Conservation (phyloP, 2,113 vertebrate genomes). For the Sturnus vulgaris region DNA sequence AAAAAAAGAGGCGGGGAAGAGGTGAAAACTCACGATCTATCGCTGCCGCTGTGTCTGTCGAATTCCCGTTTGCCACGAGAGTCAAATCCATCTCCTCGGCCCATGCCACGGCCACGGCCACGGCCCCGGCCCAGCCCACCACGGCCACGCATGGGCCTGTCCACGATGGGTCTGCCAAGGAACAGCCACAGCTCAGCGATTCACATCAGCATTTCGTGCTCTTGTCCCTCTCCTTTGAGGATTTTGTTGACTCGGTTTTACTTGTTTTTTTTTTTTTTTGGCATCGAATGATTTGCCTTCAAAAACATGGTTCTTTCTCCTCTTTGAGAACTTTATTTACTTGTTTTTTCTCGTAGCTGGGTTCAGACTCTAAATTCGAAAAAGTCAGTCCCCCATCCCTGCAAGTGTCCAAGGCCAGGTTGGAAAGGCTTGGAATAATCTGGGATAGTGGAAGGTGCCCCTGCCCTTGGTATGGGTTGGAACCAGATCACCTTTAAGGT, state of each 20-base stretch:
- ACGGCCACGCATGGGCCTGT: conserved; percentile 89
- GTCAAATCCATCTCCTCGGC: conserved; percentile 93
- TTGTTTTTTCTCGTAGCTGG: not conserved
- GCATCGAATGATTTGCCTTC: not conserved
- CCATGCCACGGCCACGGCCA: conserved; percentile 90
- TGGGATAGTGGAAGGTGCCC: not conserved
- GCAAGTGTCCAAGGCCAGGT: not conserved
- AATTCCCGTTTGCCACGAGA: conserved; percentile 97
- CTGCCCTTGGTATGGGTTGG: fast-evolving
- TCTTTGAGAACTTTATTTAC: not conserved
- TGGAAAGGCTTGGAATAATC: not conserved
- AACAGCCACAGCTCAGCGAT: not conserved
- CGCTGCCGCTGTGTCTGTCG: conserved; percentile 96
- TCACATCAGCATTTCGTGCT: fast-evolving
- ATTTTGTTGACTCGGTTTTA: not conserved
- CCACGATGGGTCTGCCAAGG: conserved; percentile 77
- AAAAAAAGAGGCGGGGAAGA: not conserved
- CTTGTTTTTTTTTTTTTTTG: not conserved
- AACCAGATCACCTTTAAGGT: not conserved
- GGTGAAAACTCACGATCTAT: conserved; percentile 89
- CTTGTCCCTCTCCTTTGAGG: too few species aligned
- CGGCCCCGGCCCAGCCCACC: conserved; percentile 87
- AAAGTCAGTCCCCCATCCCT: not conserved
- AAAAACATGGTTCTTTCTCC: fast-evolving
- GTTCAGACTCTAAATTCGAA: not conserved